Evolutionary conservation across 2,113 vertebrate species (phyloP).

Genomic region (Gnathonemus longibarbis): DNA sequence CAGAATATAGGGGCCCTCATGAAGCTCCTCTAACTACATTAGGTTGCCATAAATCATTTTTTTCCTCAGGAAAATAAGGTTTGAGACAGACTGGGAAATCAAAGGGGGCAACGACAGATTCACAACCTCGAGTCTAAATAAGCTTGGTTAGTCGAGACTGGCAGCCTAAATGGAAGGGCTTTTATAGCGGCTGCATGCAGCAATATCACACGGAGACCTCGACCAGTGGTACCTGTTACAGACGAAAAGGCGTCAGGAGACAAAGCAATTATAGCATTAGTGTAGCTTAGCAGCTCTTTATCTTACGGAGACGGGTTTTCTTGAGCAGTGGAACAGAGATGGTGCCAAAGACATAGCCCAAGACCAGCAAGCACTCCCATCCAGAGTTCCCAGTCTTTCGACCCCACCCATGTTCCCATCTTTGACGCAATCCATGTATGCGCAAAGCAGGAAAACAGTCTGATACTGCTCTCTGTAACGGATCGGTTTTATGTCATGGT

Average conservation of each 20-base stretch:
- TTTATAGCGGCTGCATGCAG: not conserved
- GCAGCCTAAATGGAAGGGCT: not conserved
- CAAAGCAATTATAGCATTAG: constrained; percentile 35
- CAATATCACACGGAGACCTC: not conserved
- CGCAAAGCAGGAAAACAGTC: not conserved
- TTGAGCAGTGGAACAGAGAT: not conserved
- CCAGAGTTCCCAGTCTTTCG: not conserved
- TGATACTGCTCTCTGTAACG: too few species aligned
- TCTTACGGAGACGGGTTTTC: too few species aligned
- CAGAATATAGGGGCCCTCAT: not conserved
- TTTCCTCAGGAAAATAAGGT: not conserved
- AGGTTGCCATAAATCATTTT: not conserved
- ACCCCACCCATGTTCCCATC: not conserved
- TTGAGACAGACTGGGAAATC: constrained; percentile 11
- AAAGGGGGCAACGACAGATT: constrained; percentile 1
- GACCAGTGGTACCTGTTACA: not conserved
- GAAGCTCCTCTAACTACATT: not conserved
- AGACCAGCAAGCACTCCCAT: not conserved
- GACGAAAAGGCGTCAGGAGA: constrained; percentile 18
- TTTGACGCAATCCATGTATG: not conserved
- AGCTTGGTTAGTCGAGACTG: not conserved
- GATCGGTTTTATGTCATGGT: not conserved
- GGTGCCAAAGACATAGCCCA: not conserved
- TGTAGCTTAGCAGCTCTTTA: constrained; percentile 12
- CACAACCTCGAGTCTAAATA: constrained; percentile 2